These are phyloP conservation scores for Ranitomeya variabilis DNA, from an alignment of 2,113 vertebrate genomes.

Conservation along the genomic window DNA sequence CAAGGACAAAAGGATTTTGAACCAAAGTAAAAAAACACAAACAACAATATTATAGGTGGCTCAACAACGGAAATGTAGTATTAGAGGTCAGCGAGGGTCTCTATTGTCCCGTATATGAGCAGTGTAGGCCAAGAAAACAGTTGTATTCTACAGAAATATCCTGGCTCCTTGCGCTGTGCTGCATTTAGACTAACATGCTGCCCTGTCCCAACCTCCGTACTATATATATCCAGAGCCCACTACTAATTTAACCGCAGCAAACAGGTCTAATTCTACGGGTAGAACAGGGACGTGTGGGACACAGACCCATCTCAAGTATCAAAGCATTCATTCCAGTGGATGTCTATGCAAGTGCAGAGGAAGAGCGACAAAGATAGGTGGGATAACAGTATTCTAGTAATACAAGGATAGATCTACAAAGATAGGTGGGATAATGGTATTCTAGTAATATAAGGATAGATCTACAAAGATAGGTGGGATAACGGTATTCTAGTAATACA, in stretches of 20 bases:
- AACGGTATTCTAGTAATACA: too few relatives aligned
- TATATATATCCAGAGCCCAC: constrained; percentile 18
- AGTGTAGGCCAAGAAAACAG: background rate
- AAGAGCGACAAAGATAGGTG: background rate
- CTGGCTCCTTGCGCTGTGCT: background rate
- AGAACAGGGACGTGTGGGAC: background rate
- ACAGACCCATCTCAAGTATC: constrained; percentile 7
- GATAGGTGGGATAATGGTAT: too few relatives aligned
- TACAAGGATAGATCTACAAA: too few relatives aligned
- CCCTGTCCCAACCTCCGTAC: background rate
- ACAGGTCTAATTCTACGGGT: constrained; percentile 19
- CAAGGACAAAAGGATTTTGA: background rate
- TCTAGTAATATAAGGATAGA: too few relatives aligned
- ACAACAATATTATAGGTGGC: background rate
- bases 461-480: too few relatives aligned
- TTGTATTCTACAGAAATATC: constrained; percentile 28
- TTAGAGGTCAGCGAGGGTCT: background rate
- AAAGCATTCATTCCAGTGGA: background rate
- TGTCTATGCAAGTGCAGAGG: background rate
- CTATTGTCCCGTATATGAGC: background rate
- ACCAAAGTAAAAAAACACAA: background rate
- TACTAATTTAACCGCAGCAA: background rate
- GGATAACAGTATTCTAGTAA: too few relatives aligned
- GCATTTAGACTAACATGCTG: constrained; percentile 6
- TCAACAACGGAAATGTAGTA: background rate